Evolutionary conservation across 2,113 vertebrate species (phyloP).

Genomic region (Channa argus): DNA sequence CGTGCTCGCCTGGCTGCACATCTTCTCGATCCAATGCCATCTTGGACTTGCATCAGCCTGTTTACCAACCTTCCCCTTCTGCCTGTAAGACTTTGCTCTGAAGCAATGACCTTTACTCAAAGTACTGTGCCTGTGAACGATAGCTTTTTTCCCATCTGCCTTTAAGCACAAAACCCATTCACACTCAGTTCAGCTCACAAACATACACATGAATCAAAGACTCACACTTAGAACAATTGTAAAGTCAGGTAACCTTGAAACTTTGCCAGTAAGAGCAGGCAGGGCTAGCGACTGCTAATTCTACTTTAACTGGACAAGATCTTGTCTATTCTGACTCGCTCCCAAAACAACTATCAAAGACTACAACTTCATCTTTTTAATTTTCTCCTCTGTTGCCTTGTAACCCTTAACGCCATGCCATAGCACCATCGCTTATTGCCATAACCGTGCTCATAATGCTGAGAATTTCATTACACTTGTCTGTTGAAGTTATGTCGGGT

Average conservation of each 20-base stretch:
- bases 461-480: conserved; percentile 80
- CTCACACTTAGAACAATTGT: conserved; percentile 20
- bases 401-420: conserved; percentile 57
- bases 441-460: conserved; percentile 70
- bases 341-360: conserved; percentile 53
- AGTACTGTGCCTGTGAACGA: conserved; percentile 26
- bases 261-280: conserved; percentile 1
- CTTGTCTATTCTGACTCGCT: conserved; percentile 11
- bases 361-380: conserved; percentile 76
- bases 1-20: conserved; percentile 30
- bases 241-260: conserved; percentile 56
- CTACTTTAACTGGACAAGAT: conserved; percentile 8
- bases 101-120: conserved; percentile 56
- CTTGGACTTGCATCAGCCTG: conserved; percentile 50
- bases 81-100: conserved; percentile 35
- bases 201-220: conserved; percentile 1
- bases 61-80: conserved; percentile 57
- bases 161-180: conserved; percentile 21
- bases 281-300: conserved; percentile 14
- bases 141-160: conserved; percentile 22
- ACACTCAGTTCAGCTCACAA: conserved; percentile 22
- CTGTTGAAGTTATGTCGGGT: conserved; percentile 77
- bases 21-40: conserved; percentile 44
- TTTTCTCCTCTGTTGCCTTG: conserved; percentile 78
- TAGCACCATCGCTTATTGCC: conserved; percentile 73